Percentiles rank a stretch among this genome's conserved stretches.
phyloP scores from a whole-genome alignment of 64 coral and sea anemone species.

The Montipora cactus region DNA sequence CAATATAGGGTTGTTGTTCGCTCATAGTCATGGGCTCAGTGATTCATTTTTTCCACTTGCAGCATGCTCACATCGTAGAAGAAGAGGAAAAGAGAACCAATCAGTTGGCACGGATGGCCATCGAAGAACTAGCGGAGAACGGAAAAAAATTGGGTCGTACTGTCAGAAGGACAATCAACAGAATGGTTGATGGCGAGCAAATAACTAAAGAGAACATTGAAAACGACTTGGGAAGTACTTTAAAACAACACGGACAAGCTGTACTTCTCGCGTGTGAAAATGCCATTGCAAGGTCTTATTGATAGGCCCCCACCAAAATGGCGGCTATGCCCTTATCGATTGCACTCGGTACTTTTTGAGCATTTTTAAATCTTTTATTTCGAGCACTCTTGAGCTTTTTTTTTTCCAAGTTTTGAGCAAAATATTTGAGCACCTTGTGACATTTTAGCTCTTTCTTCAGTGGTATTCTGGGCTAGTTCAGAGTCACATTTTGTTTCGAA shows the following conservation, averaged over 20 bases:
- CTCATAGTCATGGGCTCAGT: neutral
- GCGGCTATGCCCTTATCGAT: too few relatives aligned
- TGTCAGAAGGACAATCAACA: neutral
- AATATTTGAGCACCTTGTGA: too few relatives aligned
- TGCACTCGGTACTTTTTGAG: too few relatives aligned
- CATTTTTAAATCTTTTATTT: too few relatives aligned
- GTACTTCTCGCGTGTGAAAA: constrained; percentile 7
- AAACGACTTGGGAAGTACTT: neutral
- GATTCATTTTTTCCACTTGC: neutral
- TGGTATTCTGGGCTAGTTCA: too few relatives aligned
- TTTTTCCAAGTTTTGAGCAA: too few relatives aligned
- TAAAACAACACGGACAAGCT: neutral
- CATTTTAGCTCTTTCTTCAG: too few relatives aligned
- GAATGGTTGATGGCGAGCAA: neutral
- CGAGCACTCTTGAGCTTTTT: too few relatives aligned
- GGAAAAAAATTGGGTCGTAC: neutral
- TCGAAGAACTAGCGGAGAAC: neutral
- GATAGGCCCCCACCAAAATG: too few relatives aligned
- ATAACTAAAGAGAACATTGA: neutral
- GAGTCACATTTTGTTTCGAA: too few relatives aligned
- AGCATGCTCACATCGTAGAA: neutral
- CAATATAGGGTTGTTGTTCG: too few relatives aligned
- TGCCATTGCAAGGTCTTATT: neutral
- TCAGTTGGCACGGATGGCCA: neutral
- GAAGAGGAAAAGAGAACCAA: neutral